Conservation (phyloP, 53 echinoderm and acorn worm genomes). For the Luidia sarsii region DNA sequence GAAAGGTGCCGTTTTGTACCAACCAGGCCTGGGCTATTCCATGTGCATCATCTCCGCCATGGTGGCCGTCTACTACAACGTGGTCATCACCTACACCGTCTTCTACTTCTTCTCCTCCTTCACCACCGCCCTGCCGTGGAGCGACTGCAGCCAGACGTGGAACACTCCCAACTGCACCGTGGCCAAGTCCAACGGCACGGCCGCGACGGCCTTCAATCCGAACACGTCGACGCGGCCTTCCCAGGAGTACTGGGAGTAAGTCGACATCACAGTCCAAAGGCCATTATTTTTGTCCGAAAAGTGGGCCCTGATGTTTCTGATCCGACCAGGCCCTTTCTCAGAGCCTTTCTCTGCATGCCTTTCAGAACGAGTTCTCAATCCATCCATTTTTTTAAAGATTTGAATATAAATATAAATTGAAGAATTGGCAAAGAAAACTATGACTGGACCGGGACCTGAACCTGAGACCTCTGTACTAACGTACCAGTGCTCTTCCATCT, state of each 20-base stretch:
- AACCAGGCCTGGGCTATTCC: conserved; percentile 75
- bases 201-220: conserved; percentile 5
- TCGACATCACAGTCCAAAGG: too few species aligned
- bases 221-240: conserved; percentile 56
- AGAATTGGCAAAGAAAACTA: too few species aligned
- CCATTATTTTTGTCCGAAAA: too few species aligned
- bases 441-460: too few species aligned
- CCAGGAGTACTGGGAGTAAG: conserved; percentile 83
- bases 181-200: conserved; percentile 31
- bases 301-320: too few species aligned
- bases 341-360: too few species aligned
- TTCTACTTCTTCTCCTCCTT: conserved; percentile 79
- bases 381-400: too few species aligned
- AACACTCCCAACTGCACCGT: conserved; percentile 59
- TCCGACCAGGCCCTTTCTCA: too few species aligned
- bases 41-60: conserved; percentile 73
- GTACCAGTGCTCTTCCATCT: too few species aligned
- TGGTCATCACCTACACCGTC: conserved; percentile 77
- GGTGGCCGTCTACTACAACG: conserved; percentile 84
- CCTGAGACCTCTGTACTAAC: too few species aligned
- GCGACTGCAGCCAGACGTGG: conserved; percentile 70
- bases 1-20: background rate
- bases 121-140: conserved; percentile 73
- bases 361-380: too few species aligned
- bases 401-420: too few species aligned